Conservation (phyloP, 1,140 invertebrate genomes). For the Archegozetes longisetosus region DNA sequence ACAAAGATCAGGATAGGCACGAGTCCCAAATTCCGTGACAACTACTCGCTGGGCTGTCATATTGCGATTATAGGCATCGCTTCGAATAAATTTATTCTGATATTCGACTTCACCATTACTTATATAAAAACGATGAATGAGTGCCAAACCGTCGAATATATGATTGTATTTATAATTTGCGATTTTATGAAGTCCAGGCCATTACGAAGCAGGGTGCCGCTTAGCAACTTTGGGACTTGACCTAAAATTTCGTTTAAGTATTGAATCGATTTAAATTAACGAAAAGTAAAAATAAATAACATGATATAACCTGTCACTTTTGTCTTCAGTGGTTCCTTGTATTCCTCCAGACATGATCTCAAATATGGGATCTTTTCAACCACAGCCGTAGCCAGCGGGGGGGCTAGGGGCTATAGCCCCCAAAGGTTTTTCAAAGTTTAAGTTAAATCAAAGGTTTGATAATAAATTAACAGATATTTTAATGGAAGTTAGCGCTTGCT, state of each 20-base stretch:
- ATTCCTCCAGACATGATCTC: background rate
- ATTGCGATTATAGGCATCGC: constrained; percentile 30
- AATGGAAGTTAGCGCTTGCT: no score
- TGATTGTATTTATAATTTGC: constrained; percentile 31
- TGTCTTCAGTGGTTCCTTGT: background rate
- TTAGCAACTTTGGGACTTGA: constrained; percentile 30
- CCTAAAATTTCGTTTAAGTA: no score
- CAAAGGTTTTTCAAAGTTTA: no score
- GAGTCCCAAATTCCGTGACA: constrained; percentile 64
- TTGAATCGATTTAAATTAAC: no score
- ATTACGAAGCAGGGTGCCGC: constrained; percentile 30
- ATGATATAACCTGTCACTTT: background rate
- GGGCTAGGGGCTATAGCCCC: no score
- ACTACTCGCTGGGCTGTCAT: constrained; percentile 41
- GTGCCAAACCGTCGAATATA: constrained; percentile 35
- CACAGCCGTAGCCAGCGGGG: no score
- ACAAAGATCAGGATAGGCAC: constrained; percentile 37
- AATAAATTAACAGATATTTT: no score
- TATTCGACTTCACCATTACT: constrained; percentile 27
- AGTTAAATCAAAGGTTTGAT: no score
- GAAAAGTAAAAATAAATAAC: no score
- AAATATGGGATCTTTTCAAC: background rate
- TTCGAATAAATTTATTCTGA: constrained; percentile 29
- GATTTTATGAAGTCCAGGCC: constrained; percentile 31
- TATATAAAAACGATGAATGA: constrained; percentile 32